Percentiles rank a stretch among this genome's conserved stretches.
Evolutionary conservation across 2,797 vertebrate species (phyloP).

Genomic region (Phalanger gymnotis): DNA sequence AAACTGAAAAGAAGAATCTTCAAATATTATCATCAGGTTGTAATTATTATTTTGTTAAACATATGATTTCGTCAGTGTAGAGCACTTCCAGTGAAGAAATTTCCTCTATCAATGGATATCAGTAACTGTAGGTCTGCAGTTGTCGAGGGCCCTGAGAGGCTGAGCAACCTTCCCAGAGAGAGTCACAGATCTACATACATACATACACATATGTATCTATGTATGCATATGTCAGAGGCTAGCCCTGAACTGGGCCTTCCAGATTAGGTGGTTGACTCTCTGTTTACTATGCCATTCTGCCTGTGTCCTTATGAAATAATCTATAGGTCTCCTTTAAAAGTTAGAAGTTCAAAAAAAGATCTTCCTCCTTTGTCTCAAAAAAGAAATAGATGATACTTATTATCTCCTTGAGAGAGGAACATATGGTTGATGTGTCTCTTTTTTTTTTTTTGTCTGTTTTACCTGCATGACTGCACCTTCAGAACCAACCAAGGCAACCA

Average conservation of each 20-base stretch:
- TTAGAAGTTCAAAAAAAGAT: not conserved
- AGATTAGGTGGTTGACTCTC: not conserved
- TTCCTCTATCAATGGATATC: not conserved
- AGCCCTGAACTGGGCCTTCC: not conserved
- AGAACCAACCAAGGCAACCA: conserved; percentile 94
- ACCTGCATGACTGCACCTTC: conserved; percentile 93
- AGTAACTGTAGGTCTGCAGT: not conserved
- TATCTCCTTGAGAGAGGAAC: not conserved
- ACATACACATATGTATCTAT: no score
- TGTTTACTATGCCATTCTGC: not conserved
- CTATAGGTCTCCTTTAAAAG: not conserved
- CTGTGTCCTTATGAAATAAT: not conserved
- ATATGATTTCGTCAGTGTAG: not conserved
- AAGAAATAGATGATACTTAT: not conserved
- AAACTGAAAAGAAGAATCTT: not conserved
- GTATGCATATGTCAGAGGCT: not conserved
- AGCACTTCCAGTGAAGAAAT: not conserved
- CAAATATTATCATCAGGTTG: not conserved
- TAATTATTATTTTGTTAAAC: not conserved
- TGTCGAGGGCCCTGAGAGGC: not conserved
- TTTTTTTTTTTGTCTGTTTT: conserved; percentile 60
- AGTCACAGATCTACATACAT: not conserved
- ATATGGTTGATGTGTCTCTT: not conserved
- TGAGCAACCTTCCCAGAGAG: not conserved
- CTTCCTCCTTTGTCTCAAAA: not conserved